Conservation (phyloP, 1,140 invertebrate species). For the Neelides sp. region DNA sequence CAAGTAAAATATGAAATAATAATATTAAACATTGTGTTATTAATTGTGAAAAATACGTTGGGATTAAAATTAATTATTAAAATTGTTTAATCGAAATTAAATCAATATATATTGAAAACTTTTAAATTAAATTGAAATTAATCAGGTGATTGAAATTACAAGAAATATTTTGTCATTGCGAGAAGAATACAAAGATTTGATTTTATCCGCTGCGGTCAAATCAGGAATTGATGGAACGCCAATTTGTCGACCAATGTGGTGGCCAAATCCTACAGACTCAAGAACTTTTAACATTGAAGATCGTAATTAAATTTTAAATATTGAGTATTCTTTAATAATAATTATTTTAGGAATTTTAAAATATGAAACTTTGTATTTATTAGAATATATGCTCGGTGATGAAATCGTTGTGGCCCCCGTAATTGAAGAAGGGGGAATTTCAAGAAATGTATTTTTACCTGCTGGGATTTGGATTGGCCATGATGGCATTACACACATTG, state of each 20-base stretch:
- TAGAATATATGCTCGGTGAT: constrained; percentile 72
- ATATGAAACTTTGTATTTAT: neutral
- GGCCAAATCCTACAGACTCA: constrained; percentile 44
- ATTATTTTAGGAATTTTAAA: neutral
- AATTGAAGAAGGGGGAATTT: constrained; percentile 47
- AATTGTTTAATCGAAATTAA: too few species aligned
- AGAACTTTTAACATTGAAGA: constrained; percentile 37
- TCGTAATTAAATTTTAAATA: constrained; percentile 20
- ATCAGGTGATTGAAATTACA: constrained; percentile 50
- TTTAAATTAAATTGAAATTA: constrained; percentile 16
- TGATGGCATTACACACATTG: constrained; percentile 41
- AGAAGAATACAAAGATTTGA: constrained; percentile 47
- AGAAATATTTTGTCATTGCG: constrained; percentile 55
- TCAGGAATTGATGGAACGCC: constrained; percentile 52
- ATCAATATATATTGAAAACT: neutral
- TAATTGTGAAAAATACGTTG: neutral
- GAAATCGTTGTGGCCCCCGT: constrained; percentile 75
- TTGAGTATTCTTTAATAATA: neutral
- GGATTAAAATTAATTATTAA: neutral
- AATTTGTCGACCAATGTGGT: constrained; percentile 82
- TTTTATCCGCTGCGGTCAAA: constrained; percentile 47
- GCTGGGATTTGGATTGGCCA: constrained; percentile 52
- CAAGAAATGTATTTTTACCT: constrained; percentile 64
- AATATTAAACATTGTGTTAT: neutral
- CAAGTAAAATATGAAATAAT: constrained; percentile 38